Evolutionary conservation across 2,797 vertebrate genomes (phyloP), one percentile per base, ranked within the genome.

Genomic region (Sphaeramia orbicularis): DNA sequence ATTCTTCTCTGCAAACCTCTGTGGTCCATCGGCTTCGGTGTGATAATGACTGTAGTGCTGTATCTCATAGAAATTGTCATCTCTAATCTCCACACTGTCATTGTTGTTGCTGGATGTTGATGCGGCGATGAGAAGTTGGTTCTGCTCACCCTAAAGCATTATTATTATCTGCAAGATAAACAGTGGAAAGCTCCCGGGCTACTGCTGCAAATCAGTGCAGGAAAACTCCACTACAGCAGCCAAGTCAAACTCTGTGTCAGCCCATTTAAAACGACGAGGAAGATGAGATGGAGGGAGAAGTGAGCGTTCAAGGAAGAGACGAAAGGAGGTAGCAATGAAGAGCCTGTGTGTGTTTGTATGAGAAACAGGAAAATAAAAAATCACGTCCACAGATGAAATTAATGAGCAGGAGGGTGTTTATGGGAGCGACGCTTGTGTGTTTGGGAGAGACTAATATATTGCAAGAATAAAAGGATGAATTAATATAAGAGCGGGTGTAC

Each of bases 121-220:
- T 27, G 24, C 67, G 50, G 76, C 10, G 16, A 59, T 63, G 78
- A 83, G 9, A 7, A 43, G 54, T 52, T 67, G 67, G 52, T 43
- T 62, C 53, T 58, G 24, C 37, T 75, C 61, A 53, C 64, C 75
- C 71, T 44, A n/a, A 65, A 80, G 83, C 63, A 71, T 80, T 74
- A 69, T 81, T 75, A 70, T 84, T 74, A 85, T 85, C 57, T 43
- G 41, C 16, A 55, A 81, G 78, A 87, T 77, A 85, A 90, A 88
- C 76, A 63, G 71, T 5, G 62, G 54, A 73, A 68, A 51, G 52
- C 71, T 71, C 65, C 64, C 5, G 0, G 65, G 52, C 47, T 3
- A 49, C 42, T 40, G 71, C 62, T 59, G 51, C 47, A 47, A 76
- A 73, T 84, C 57, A 63, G 54, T 4, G 36, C 61, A 36, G 4